Base-by-base conservation (phyloP, 2,113 vertebrate genomes). In the Peucedramus taeniatus region DNA sequence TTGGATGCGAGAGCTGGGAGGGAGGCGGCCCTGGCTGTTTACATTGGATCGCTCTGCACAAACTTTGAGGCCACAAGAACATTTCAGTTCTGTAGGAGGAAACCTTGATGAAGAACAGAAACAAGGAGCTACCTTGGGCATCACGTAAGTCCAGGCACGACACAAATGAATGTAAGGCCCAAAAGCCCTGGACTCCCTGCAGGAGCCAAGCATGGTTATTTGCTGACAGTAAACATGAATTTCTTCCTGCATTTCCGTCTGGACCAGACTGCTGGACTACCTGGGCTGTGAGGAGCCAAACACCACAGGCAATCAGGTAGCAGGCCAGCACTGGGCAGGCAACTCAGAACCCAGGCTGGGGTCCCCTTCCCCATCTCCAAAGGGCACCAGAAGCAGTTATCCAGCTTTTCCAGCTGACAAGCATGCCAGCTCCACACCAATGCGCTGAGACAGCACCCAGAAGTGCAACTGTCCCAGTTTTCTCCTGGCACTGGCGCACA, bases 391-490 rank as follows among this genome's bases (percentile, higher is more conserved):
- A 49, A 89, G 49, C 79, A 71, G 64, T 76, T 79, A 35, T 81
- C 66, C 81, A 77, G 87, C 78, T 81, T 89, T 83, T 54, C 57
- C 64, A 91, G 79, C 40, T 63, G 5, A 70, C 51, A 64, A 68
- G 44, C 47, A 2, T 17, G 71, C 69, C 88, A 90, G 92, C 72
- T 94, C 76, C 81, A 69, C 80, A 12, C 61, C 83, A 82, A 77
- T 71, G 87, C 7, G 68, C 87, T 95, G 93, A 95, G 93, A 96
- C 59, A 95, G 89, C 88, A 96, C 83, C 93, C 90, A 95, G 47
- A 97, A 96, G 70, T 45, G 61, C 89, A 93, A 93, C 66, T 83
- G 88, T 71, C 90, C 94, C 89, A 95, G 65, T 93, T 95, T 95
- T 74, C 93, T 90, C 82, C 90, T 75, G 86, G 80, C 76, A 86